Evolutionary conservation across 2,888 invertebrate species (phyloP).

Genomic region (Hecatera dysodea): DNA sequence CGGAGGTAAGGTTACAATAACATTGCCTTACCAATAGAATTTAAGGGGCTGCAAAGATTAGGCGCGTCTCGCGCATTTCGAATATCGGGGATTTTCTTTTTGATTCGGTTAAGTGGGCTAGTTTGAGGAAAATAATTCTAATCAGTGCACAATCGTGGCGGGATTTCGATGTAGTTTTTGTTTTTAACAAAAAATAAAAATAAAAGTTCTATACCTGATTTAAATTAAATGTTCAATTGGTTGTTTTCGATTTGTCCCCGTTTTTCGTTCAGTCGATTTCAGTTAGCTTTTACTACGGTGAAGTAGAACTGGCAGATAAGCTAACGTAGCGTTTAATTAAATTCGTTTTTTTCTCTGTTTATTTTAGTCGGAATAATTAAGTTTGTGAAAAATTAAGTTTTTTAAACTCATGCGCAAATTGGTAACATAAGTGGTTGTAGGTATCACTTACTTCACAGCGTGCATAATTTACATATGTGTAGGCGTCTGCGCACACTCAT

Average conservation of each 20-base stretch:
- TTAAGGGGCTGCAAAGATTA: conserved; percentile 25
- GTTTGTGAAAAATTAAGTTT: not conserved
- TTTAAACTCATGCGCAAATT: conserved; percentile 17
- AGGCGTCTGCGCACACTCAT: conserved; percentile 36
- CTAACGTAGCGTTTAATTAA: conserved; percentile 36
- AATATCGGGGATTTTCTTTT: conserved; percentile 17
- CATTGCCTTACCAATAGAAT: conserved; percentile 52
- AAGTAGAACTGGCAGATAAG: conserved; percentile 19
- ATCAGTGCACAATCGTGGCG: conserved; percentile 18
- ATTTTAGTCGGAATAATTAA: conserved; percentile 15
- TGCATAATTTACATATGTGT: conserved; percentile 21
- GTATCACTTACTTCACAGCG: conserved; percentile 30
- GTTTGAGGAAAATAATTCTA: conserved; percentile 11
- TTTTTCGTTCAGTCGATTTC: conserved; percentile 37
- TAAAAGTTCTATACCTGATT: conserved; percentile 19
- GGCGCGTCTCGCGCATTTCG: not conserved
- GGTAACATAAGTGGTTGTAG: not conserved
- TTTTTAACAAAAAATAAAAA: conserved; percentile 15
- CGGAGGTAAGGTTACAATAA: conserved; percentile 66
- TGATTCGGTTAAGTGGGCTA: conserved; percentile 2
- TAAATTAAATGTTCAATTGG: conserved; percentile 54
- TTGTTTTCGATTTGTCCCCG: conserved; percentile 42
- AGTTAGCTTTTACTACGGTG: conserved; percentile 38
- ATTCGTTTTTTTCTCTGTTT: conserved; percentile 30
- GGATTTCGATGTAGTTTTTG: conserved; percentile 6